Base-by-base conservation (phyloP, 2,797 vertebrate genomes). In the Macrochelys suwanniensis region DNA sequence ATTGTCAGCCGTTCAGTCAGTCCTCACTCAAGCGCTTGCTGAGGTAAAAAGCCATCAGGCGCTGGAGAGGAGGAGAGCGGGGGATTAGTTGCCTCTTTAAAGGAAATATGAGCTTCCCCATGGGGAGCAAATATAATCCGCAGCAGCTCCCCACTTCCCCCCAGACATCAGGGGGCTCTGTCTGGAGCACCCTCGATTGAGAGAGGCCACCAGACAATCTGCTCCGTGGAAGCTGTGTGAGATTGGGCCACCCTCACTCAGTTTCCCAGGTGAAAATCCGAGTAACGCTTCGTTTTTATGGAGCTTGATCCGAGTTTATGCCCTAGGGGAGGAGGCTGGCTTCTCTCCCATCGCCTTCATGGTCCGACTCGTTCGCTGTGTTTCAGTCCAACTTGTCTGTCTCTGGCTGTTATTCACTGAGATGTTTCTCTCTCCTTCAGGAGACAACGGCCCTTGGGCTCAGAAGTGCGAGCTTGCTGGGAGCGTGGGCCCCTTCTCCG, bases 361-460 rank as follows among this genome's bases (percentile, higher is more conserved):
- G 17, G 28, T 76, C 42, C 6, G 68, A 59, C 21, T 19, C 37
- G 54, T 42, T 56, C 13, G 12, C 59, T n/a, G 37, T 26, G 71
- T 81, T 57, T 51, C 31, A 42, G 77, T 68, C 9, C 26, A 59
- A 17, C 37, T 51, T 19, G 3, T 51, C 2, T 11, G 6, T 28
- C 45, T 76, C 26, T 33, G 80, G 78, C 74, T 74, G 87, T 56
- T 11, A 2, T 84, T 96, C 83, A 54, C 0, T 23, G 80, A 53
- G 56, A 28, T n/a, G 0, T 65, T 91, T 92, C 68, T 94, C 68
- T 96, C 91, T 77, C 91, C 96, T 95, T 77, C 96, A 99, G 99
- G 99, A 92, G 99, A 99, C 98, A 99, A 99, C 0, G 99, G 99
- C 4, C 99, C 99, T 0, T 99, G 99, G 99, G 98, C 99, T 50